Evolutionary conservation across 1,140 invertebrate species (phyloP), one percentile per base, ranked within the genome.

Genomic region (Drosophila ogumai): DNA sequence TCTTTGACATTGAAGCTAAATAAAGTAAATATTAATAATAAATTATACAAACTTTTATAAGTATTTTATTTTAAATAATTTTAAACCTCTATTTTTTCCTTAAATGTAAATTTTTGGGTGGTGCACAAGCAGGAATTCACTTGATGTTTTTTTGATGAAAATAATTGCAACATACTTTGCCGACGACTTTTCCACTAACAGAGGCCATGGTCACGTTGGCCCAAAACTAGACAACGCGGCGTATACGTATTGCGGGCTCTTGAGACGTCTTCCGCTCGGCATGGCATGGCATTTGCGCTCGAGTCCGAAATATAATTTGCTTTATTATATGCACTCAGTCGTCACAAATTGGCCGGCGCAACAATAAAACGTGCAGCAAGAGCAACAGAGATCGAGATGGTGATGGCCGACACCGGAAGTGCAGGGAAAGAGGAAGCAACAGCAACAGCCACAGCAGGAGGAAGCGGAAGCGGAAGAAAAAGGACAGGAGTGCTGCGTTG

Each of bases 101-200:
- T 19, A 3, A 15, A 10, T 10, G 0, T 32, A 64, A 22, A 46
- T 3, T 67, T 81, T 81, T 71, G 82, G 63, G 22, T 49, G 79
- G 57, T 86, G 74, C 6, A 36, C 54, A 6, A n/a, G 46, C 38
- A 47, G 58, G 49, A 67, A 66, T 74, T 78, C 68, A 34, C 68
- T 69, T 31, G 59, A 61, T 79, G 50, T 58, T 65, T 66, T 75
- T 75, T 59, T 82, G 84, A 84, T 88, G 75, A 76, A 77, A 87
- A 88, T 87, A 87, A 87, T 87, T 87, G 79, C 82, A 87, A 86
- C 82, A 86, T 88, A 87, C 75, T 88, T 82, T 87, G 28, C 31
- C 66, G 36, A 59, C 38, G 61, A 72, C 50, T 55, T 55, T 54
- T 55, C 52, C 61, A 67, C 61, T 79, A 64, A 58, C 64, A 82